phyloP scores from a whole-genome alignment of 2,797 vertebrate species.

The Acrossocheilus wenchowensis region DNA sequence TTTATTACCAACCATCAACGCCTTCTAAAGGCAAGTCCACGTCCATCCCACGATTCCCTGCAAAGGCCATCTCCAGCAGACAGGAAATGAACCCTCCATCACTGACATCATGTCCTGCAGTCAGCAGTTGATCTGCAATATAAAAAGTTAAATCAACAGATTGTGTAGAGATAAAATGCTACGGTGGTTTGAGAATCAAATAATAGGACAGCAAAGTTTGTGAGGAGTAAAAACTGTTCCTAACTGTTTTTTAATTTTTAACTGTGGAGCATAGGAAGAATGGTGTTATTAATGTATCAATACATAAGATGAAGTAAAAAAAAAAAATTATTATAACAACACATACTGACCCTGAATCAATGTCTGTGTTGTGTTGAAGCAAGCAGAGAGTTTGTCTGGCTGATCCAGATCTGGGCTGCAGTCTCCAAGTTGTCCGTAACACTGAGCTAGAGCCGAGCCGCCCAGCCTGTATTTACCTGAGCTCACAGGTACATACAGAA shows the following conservation, averaged over 20 bases:
- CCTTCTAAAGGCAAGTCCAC: constrained; percentile 76
- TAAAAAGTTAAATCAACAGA: constrained; percentile 18
- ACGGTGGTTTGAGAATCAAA: not conserved
- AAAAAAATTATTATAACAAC: not conserved
- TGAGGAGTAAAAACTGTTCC: not conserved
- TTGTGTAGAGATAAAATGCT: not conserved
- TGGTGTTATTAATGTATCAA: not conserved
- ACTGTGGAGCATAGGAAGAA: not conserved
- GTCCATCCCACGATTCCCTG: constrained; percentile 88
- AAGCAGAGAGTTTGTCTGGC: constrained; percentile 76
- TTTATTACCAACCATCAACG: constrained; percentile 68
- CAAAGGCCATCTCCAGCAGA: constrained; percentile 92
- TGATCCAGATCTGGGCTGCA: constrained; percentile 84
- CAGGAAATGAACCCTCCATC: constrained; percentile 90
- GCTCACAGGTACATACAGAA: constrained; percentile 86
- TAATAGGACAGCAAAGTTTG: not conserved
- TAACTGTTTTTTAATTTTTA: not conserved
- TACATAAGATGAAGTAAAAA: not conserved
- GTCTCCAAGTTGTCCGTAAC: constrained; percentile 88
- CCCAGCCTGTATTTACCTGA: constrained; percentile 84
- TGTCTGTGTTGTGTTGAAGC: constrained; percentile 86
- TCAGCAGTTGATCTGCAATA: constrained; percentile 79
- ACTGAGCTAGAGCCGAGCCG: constrained; percentile 90
- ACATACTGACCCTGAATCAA: constrained; percentile 80
- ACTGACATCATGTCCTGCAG: constrained; percentile 91